Base-by-base conservation (phyloP, 92 coral and sea anemone species). In the Plumapathes pennacea region DNA sequence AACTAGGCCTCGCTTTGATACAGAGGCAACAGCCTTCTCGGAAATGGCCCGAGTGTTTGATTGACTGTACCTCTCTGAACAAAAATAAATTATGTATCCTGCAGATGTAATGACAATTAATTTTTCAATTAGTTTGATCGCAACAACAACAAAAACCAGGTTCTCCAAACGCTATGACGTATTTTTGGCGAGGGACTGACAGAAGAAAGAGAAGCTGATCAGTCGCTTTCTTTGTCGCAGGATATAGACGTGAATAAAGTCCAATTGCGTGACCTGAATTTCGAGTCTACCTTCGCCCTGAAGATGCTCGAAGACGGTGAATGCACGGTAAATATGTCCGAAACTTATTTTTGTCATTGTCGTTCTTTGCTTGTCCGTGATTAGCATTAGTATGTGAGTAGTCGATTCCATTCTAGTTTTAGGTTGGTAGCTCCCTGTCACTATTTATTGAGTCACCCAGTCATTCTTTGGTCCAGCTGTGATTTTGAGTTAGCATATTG, bases 261-360 rank as follows among this genome's bases (percentile, higher is more conserved):
- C 39, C 50, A 62, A 59, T 67, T 34, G 38, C 72, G 58, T 55
- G 86, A 88, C 22, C 61, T 92, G 21, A 85, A 88, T 30, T 92
- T 92, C 62, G 77, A 81, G 26, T 88, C 89, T 21, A 71, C 90
- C 7, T 92, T 92, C 57, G 70, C 72, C 39, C 53, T 92, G 20
- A 69, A 84, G 60, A 84, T 77, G 6, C 43, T 38, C 24, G 64
- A 61, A 40, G 81, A 72, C 41, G 86, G 85, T 45, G 49, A 40
- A 17, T 82, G 85, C n/a, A 84, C 88, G 70, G 98, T 92, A 58
- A 57, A 86, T 43, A 15, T n/a, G 0, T 30, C 4, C 11, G 32
- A 4, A 25, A 10, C 28, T 0, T 7, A 3, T 21, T 0, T 40
- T 36, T 23, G 10, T 29, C 15, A 13, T 3, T 62, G 3, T 29